Base-by-base conservation (phyloP, 2,797 vertebrate genomes). In the Geotria australis region DNA sequence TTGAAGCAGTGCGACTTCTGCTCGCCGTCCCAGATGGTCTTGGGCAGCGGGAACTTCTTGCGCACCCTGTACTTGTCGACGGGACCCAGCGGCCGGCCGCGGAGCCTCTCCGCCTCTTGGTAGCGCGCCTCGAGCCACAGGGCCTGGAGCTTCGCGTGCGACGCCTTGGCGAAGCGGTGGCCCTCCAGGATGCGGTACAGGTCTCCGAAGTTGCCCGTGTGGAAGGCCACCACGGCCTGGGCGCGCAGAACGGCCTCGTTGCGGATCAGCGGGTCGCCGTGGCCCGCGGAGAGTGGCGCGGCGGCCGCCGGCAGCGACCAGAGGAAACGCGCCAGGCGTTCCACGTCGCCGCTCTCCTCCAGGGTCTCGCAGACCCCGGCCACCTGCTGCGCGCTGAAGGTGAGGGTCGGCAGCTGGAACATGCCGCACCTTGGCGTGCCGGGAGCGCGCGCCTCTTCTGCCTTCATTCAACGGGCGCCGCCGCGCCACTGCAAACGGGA, bases 1-100 rank as follows among this genome's bases (percentile, higher is more conserved):
- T 79, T 79, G 10, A 79, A 79, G 62, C 77, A 79, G 58, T 79
- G 76, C 2, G 77, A 77, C 63, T 79, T 79, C 69, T 79, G 77
- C 65, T 78, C 77, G 3, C 77, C 77, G 55, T 79, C 77, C 77
- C 76, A 79, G 67, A 79, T 79, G 14, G 77, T 79, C 47, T 74
- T 68, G 6, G 77, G 77, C 58, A 79, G 70, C 1, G 77, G 77
- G 58, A 78, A 79, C 73, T 79, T 79, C 74, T 79, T 79, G 57
- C 77, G 74, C 61, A 79, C 77, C 10, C 76, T 71, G 65, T 79
- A 79, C 62, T 79, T 79, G 66, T 79, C 76, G 66, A 79, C 77
- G 0, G 77, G 76, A 1, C 77, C 76, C 61, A 79, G 69, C 0
- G 76, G 73, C 24, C 76, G 62, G 1, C 76, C 77, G 1, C 76